Base-by-base conservation (phyloP, 2,888 invertebrate genomes). In the Brassicogethes aeneus region DNA sequence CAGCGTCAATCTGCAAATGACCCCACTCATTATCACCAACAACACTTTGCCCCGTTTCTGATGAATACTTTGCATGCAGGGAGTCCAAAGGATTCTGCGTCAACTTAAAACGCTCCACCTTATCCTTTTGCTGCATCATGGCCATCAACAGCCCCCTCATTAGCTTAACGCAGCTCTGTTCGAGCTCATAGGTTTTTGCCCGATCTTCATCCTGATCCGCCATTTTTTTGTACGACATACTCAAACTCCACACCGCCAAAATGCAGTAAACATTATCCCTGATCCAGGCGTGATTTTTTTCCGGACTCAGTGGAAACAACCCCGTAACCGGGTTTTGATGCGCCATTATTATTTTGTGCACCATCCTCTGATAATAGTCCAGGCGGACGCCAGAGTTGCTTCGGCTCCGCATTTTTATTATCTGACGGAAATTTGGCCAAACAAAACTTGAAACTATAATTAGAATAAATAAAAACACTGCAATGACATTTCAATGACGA, bases 81-180 rank as follows among this genome's bases (percentile, higher is more conserved):
- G 94, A 82, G 71, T 99, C 96, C 42, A 84, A 69, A 0, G 94
- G 89, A 66, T 87, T 85, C 57, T 93, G 93, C 2, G 91, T 88
- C 48, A 82, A 83, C 71, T 99, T 99, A 64, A 99, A 99, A 57
- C 81, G 82, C 65, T 99, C 99, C 1, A 99, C 90, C 72, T 99
- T 99, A 30, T 94, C 90, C 61, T 90, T 92, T 62, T 99, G 99
- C 61, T 90, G 86, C 92, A 99, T 95, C 96, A 99, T 96, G 34
- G 93, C 87, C 82, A 90, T 90, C 16, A 99, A 72, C 2, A 99
- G 73, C n/a, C 93, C 89, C 60, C 89, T 74, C 89, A 89, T 89
- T 16, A 89, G 70, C 62, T 89, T 89, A 17, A 85, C 90, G 67
- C 89, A 89, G 56, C 87, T 87, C 70, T 92, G 95, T 65, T 97